phyloP scores from a whole-genome alignment of 2,113 vertebrate genomes.

The Pimephales promelas region DNA sequence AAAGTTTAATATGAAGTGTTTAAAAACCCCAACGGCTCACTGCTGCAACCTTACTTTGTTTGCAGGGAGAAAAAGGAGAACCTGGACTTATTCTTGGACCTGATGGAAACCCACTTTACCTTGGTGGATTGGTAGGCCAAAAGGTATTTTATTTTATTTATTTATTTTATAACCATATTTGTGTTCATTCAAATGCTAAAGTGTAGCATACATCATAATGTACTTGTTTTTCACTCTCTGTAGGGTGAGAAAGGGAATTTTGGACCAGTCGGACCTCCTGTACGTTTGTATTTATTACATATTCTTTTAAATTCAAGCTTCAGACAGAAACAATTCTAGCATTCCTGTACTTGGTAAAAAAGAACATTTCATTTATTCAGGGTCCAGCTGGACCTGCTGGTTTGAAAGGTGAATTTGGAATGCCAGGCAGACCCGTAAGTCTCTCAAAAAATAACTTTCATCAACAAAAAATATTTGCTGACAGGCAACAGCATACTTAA shows the following conservation, averaged over 20 bases:
- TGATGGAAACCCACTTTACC: slow-evolving; percentile 68
- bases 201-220: neutral
- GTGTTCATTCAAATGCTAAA: neutral
- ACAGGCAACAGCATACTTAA: neutral
- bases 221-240: neutral
- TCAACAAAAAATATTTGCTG: neutral
- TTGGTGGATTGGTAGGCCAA: slow-evolving; percentile 62
- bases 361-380: slow-evolving; percentile 64
- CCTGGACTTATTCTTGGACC: slow-evolving; percentile 70
- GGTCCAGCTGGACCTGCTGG: slow-evolving; percentile 80
- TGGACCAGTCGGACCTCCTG: slow-evolving; percentile 73
- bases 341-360: neutral
- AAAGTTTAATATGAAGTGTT: neutral
- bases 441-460: neutral
- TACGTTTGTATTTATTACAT: slow-evolving; percentile 31
- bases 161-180: neutral
- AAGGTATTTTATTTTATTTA: slow-evolving; percentile 56
- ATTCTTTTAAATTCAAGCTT: neutral
- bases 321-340: neutral
- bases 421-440: slow-evolving; percentile 93
- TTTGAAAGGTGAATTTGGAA: slow-evolving; percentile 91
- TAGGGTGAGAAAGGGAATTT: slow-evolving; percentile 74
- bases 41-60: neutral
- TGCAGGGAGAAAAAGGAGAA: slow-evolving; percentile 78
- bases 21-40: neutral